Percentiles rank a stretch among this genome's conserved stretches.
Evolutionary conservation across 2,888 invertebrate species (phyloP).

Genomic region (Amiota communis): DNA sequence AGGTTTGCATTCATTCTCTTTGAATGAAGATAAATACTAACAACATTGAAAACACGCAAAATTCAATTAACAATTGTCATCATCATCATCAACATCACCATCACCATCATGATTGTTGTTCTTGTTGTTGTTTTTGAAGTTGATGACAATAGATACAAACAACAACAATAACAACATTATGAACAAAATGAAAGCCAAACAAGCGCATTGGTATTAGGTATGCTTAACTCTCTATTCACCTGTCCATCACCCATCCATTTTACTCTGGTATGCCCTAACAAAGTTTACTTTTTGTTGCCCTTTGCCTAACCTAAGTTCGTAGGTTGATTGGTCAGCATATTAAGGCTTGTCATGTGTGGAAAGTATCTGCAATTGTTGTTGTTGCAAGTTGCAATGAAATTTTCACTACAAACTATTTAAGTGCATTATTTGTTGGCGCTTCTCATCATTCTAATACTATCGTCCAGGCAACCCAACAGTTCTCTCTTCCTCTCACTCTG

Average conservation of each 20-base stretch:
- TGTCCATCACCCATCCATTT: conserved; percentile 13
- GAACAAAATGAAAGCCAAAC: background rate
- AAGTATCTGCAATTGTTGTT: conserved; percentile 9
- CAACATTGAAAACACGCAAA: conserved; percentile 50
- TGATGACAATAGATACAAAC: conserved; percentile 20
- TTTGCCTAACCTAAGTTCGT: conserved; percentile 49
- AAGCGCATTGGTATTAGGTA: background rate
- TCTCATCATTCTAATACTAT: too few species aligned
- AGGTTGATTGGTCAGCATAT: conserved; percentile 36
- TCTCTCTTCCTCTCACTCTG: too few species aligned
- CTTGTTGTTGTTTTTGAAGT: background rate
- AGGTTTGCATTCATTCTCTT: too few species aligned
- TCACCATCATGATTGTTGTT: conserved; percentile 30
- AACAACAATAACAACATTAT: background rate
- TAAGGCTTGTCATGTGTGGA: conserved; percentile 52
- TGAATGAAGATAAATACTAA: background rate
- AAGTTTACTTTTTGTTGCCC: background rate
- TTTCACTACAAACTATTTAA: conserved; percentile 50
- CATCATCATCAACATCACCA: too few species aligned
- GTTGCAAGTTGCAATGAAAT: conserved; percentile 26
- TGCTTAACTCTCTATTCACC: background rate
- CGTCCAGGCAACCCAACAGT: too few species aligned
- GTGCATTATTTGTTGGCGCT: conserved; percentile 59
- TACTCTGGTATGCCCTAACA: too few species aligned
- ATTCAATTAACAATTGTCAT: conserved; percentile 69